Percentiles rank a stretch among this genome's conserved stretches.
These are phyloP conservation scores for Eupithecia inturbata DNA, from an alignment of 2,888 invertebrate genomes.

Conservation along the genomic window DNA sequence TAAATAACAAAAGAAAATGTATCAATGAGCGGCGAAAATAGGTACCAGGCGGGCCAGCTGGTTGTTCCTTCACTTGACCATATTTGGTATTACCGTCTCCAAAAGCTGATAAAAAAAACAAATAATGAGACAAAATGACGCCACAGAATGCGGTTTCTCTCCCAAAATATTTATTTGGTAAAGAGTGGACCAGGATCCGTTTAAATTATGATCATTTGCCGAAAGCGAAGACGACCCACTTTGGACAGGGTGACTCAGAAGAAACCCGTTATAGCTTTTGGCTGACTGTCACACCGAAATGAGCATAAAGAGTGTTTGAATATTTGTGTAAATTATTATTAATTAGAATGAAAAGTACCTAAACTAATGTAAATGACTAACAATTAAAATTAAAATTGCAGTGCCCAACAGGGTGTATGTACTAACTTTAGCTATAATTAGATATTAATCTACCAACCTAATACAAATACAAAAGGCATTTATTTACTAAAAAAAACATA, in stretches of 20 bases:
- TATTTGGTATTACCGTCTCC: neutral
- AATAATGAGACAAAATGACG: conserved; percentile 6
- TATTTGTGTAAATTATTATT: no score
- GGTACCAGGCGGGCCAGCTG: no score
- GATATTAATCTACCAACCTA: no score
- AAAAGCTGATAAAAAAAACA: neutral
- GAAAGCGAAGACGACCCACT: conserved; percentile 64
- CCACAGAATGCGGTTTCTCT: conserved; percentile 2
- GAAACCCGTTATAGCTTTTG: conserved; percentile 61
- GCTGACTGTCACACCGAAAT: conserved; percentile 52
- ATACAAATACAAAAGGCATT: no score
- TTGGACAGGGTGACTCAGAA: conserved; percentile 65
- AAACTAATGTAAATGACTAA: no score
- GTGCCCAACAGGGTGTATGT: no score
- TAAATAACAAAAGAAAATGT: no score
- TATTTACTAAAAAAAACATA: no score
- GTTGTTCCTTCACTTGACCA: neutral
- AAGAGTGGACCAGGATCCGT: conserved; percentile 40
- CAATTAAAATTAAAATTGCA: no score
- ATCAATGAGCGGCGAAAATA: no score
- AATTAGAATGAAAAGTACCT: no score
- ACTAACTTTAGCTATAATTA: no score
- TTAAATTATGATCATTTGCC: conserved; percentile 45
- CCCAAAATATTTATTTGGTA: conserved; percentile 15
- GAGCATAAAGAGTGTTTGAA: neutral